Percentiles rank a stretch among this genome's conserved stretches.
Conservation (phyloP, 2,888 invertebrate genomes). For the Therioaphis trifolii region DNA sequence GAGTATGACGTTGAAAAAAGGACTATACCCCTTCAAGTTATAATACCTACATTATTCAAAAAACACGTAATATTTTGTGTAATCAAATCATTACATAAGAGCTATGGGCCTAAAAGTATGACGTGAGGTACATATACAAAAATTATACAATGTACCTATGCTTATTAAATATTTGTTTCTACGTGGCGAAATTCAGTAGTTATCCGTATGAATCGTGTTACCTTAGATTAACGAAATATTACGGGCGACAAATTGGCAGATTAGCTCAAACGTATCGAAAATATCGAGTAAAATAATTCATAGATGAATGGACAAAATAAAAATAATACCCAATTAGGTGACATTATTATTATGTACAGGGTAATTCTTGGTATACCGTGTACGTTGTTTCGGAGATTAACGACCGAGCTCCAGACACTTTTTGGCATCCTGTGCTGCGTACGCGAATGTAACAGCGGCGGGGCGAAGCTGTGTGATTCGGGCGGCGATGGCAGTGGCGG, state of each 20-base stretch:
- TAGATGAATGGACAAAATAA: neutral
- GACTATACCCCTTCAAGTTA: too few relatives aligned
- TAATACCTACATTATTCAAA: too few relatives aligned
- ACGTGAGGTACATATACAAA: too few relatives aligned
- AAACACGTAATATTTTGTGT: too few relatives aligned
- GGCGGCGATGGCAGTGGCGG: slow-evolving; percentile 52
- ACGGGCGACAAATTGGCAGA: neutral
- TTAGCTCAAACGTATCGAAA: neutral
- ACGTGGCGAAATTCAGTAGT: too few relatives aligned
- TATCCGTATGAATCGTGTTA: neutral
- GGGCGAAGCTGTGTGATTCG: neutral
- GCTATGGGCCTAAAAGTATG: too few relatives aligned
- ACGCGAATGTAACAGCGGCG: neutral
- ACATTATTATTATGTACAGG: neutral
- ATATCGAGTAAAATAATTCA: neutral
- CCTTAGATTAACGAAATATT: neutral
- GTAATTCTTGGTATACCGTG: neutral
- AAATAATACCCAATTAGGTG: too few relatives aligned
- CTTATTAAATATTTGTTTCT: too few relatives aligned
- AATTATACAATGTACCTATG: too few relatives aligned
- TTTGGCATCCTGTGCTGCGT: neutral
- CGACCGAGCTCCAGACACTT: slow-evolving; percentile 6
- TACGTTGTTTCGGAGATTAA: neutral
- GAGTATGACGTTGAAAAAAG: too few relatives aligned
- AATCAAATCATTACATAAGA: too few relatives aligned